A percentile compares a stretch with the other conserved stretches of the same genome.
Conservation (phyloP, 2,797 vertebrate genomes). For the Apogon hyalosoma region DNA sequence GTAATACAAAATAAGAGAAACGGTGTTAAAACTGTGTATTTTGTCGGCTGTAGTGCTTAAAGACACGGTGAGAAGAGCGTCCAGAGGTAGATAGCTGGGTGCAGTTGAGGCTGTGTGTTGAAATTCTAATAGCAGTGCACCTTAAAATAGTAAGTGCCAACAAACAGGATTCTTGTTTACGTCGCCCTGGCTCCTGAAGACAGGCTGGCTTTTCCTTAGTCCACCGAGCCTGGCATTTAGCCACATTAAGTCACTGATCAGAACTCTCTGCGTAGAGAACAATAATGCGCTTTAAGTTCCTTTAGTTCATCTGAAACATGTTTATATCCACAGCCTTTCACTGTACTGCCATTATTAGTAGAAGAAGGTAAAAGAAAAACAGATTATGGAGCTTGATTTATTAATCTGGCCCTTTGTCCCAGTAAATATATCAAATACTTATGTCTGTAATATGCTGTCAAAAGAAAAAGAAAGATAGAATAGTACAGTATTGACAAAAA, state of each 20-base stretch:
- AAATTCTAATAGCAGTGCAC: slow-evolving; percentile 30
- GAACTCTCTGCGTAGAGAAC: neutral
- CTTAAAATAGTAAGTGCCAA: slow-evolving; percentile 69
- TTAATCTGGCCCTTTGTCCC: neutral
- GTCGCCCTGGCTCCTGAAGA: neutral
- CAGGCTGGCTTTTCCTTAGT: slow-evolving; percentile 2
- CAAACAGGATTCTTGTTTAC: slow-evolving; percentile 69
- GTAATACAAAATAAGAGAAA: rapidly evolving
- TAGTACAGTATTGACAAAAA: too few species aligned
- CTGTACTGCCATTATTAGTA: neutral
- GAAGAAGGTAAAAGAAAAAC: too few species aligned
- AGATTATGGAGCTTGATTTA: neutral
- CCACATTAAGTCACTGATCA: neutral
- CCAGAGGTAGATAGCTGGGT: neutral
- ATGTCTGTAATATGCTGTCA: too few species aligned
- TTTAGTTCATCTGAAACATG: neutral
- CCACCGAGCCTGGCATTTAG: neutral
- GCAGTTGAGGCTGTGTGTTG: slow-evolving; percentile 32
- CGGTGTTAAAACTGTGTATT: rapidly evolving
- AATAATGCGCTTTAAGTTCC: neutral
- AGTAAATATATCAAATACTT: too few species aligned
- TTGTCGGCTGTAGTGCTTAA: rapidly evolving
- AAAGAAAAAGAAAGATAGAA: too few species aligned
- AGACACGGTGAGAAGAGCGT: neutral
- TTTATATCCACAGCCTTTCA: neutral